Percentiles rank a stretch among this genome's conserved stretches.
phyloP scores from a whole-genome alignment of 2,888 invertebrate genomes.

The Melinaea menophilus region DNA sequence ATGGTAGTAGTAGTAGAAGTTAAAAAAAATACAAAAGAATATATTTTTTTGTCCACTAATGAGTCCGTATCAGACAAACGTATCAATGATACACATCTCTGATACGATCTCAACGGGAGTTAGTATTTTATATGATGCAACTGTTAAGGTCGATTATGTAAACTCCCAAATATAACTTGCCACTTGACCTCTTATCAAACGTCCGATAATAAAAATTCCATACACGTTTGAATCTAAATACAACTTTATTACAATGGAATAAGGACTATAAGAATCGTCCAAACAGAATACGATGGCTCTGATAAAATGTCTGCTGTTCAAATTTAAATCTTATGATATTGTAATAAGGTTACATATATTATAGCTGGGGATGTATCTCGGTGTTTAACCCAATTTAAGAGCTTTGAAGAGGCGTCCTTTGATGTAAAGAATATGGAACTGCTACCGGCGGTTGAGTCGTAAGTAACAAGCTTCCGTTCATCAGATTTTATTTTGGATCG shows the following conservation, averaged over 20 bases:
- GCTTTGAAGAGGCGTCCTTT: slow-evolving; percentile 39
- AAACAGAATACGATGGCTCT: not conserved
- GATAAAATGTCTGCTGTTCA: slow-evolving; percentile 7
- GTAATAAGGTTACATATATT: slow-evolving; percentile 11
- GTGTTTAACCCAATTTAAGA: slow-evolving; percentile 35
- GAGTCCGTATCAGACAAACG: not conserved
- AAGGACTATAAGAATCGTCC: slow-evolving; percentile 1
- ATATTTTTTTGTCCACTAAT: too few species aligned
- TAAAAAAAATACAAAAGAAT: too few species aligned
- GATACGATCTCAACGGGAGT: slow-evolving; percentile 23
- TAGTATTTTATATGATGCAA: slow-evolving; percentile 25
- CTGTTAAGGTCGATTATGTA: slow-evolving; percentile 26
- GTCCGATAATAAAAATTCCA: slow-evolving; percentile 19
- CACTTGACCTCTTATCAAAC: slow-evolving; percentile 29
- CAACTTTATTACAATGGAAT: slow-evolving; percentile 4
- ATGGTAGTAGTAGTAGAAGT: too few species aligned
- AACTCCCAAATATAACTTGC: slow-evolving; percentile 21
- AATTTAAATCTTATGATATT: slow-evolving; percentile 17
- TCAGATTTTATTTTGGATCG: slow-evolving; percentile 11
- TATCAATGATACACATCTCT: slow-evolving; percentile 13
- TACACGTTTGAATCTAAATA: slow-evolving; percentile 6
- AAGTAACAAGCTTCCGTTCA: slow-evolving; percentile 23
- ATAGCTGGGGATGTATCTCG: not conserved
- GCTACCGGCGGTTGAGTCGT: slow-evolving; percentile 16
- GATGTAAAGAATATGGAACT: slow-evolving; percentile 31